Conservation (phyloP, 2,888 invertebrate species). For the Urechis unicinctus region DNA sequence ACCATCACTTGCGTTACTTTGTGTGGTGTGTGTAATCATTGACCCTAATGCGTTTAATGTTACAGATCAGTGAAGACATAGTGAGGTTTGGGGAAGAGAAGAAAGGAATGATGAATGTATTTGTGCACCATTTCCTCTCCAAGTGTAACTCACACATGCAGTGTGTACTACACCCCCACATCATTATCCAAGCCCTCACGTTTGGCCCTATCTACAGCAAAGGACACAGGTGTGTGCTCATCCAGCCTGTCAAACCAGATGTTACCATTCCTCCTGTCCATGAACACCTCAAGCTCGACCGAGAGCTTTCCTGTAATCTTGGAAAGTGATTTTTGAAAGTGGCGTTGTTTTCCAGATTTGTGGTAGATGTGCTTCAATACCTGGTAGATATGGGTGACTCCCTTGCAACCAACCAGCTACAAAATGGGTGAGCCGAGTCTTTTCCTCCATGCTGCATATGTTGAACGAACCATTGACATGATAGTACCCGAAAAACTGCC, state of each 20-base stretch:
- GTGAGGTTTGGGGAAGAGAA: background rate
- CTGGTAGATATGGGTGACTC: background rate
- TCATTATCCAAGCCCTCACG: background rate
- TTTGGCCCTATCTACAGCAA: background rate
- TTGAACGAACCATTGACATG: too few species aligned
- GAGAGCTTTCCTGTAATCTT: too few species aligned
- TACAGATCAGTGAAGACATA: too few species aligned
- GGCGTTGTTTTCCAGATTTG: background rate
- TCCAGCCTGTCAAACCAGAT: too few species aligned
- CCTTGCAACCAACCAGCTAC: background rate
- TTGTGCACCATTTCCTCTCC: background rate
- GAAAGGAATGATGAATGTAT: background rate
- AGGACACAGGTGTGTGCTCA: background rate
- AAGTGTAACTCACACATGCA: background rate
- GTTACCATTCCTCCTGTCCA: background rate
- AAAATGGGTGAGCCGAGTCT: background rate
- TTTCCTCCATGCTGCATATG: background rate
- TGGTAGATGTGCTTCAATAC: background rate
- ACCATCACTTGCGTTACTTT: too few species aligned
- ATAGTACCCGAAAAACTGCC: too few species aligned
- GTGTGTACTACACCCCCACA: background rate
- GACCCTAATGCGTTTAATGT: too few species aligned
- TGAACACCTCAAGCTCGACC: too few species aligned
- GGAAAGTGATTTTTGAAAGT: too few species aligned
- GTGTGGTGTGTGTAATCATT: too few species aligned